These are phyloP conservation scores for Leptobrachium leishanense DNA, from an alignment of 2,113 vertebrate species.

Conservation along the genomic window DNA sequence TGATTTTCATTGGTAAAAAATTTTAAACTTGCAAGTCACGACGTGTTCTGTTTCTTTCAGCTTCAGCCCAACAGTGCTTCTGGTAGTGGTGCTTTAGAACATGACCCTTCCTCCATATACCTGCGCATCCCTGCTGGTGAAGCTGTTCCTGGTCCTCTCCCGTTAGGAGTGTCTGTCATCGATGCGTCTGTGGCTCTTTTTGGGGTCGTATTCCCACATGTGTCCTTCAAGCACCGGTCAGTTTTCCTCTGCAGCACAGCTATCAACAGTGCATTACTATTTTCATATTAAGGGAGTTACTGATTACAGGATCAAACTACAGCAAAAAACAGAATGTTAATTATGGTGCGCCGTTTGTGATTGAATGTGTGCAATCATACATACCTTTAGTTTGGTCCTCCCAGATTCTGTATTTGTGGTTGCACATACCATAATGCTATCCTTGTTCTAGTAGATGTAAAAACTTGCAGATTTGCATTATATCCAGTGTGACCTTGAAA, in stretches of 20 bases:
- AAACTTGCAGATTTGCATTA: too few species aligned
- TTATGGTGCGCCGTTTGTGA: too few species aligned
- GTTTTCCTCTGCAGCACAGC: constrained; percentile 38
- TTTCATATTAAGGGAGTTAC: too few species aligned
- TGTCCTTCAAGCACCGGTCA: constrained; percentile 96
- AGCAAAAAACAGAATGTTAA: too few species aligned
- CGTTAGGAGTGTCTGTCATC: constrained; percentile 94
- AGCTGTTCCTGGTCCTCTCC: constrained; percentile 92
- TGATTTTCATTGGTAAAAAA: neutral
- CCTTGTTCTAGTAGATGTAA: too few species aligned
- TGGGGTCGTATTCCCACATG: constrained; percentile 96
- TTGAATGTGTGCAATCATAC: too few species aligned
- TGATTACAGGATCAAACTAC: too few species aligned
- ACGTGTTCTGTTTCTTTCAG: constrained; percentile 62
- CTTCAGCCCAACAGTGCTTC: constrained; percentile 97
- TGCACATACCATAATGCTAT: too few species aligned
- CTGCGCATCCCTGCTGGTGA: constrained; percentile 89
- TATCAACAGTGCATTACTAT: too few species aligned
- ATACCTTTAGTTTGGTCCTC: too few species aligned
- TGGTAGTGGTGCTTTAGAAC: constrained; percentile 94
- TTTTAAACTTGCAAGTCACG: neutral
- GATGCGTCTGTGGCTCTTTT: constrained; percentile 96
- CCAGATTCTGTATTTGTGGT: too few species aligned
- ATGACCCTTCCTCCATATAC: constrained; percentile 97
- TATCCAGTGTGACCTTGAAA: too few species aligned